Base-by-base conservation (phyloP, 2,797 vertebrate species). In the Acridotheres tristis region DNA sequence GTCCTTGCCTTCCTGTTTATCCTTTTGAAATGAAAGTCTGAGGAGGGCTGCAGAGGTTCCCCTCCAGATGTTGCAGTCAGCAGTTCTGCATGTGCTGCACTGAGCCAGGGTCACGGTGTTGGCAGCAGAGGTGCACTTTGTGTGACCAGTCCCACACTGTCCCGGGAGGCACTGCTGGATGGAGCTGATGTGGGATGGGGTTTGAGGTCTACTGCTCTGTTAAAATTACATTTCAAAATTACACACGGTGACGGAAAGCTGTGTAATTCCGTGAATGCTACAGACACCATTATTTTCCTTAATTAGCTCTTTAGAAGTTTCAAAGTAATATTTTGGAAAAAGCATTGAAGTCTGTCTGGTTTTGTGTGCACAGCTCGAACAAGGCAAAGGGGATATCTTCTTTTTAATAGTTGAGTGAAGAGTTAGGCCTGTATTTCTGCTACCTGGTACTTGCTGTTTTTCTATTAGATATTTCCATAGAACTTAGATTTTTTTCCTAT, bases 21-120 rank as follows among this genome's bases (percentile, higher is more conserved):
- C 15, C n/a, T 23, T 77, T 72, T 67, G 61, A 71, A 77, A 57
- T 50, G 19, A 0, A 51, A 55, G 36, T 50, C 19, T 69, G 63
- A 36, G 55, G 63, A 36, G 55, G 10, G n/a, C 17, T 57, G 30
- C 2, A 5, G 23, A 29, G 6, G 10, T 50, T 80, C 57, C 17
- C 11, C 11, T 61, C 9, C 1, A 4, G 34, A 12, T 5, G 1
- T 4, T 62, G 53, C 38, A 40, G 26, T 61, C 0, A 0, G 38
- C 15, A 22, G 20, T 57, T 74, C 45, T 29, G n/a, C 0, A 0
- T 3, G 57, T 29, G 15, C 59, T 42, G 32, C 30, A 8, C 19
- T 0, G 0, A 76, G 61, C 32, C 0, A 0, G 26, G 9, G 6
- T 48, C 27, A 9, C 0, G 0, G 22, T 1, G 2, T 2, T 34